A percentile compares a stretch with the other conserved stretches of the same genome.
Evolutionary conservation across 2,113 vertebrate genomes (phyloP).

Genomic region (Struthio camelus): DNA sequence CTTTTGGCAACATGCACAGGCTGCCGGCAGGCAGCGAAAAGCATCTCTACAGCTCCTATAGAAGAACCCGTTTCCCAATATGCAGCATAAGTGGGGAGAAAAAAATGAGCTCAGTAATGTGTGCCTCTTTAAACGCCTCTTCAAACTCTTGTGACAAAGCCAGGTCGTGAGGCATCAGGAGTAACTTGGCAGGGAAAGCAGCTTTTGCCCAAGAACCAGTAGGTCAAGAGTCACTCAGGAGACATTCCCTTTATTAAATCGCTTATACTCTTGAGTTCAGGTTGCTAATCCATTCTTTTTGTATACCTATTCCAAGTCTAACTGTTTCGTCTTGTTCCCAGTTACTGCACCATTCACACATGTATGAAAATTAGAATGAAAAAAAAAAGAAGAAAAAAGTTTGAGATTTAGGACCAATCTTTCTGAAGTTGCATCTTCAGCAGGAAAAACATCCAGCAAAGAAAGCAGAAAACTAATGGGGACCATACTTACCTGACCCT

Average conservation of each 20-base stretch:
- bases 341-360: neutral
- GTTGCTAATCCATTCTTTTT: neutral
- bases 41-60: neutral
- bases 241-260: neutral
- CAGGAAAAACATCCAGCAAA: neutral
- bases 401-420: accelerated
- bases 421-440: neutral
- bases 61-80: neutral
- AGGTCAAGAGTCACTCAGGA: neutral
- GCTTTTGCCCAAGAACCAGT: neutral
- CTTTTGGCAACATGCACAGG: neutral
- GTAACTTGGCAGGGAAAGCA: neutral
- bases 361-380: neutral
- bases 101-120: neutral
- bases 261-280: neutral
- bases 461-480: neutral
- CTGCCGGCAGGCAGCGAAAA: accelerated
- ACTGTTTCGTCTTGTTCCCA: neutral
- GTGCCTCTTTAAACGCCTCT: neutral
- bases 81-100: neutral
- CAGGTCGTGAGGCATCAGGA: neutral
- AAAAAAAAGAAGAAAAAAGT: neutral
- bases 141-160: neutral
- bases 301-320: neutral
- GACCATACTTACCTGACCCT: neutral